These are phyloP conservation scores for Lonchura striata DNA, from an alignment of 2,113 vertebrate genomes.

Conservation along the genomic window DNA sequence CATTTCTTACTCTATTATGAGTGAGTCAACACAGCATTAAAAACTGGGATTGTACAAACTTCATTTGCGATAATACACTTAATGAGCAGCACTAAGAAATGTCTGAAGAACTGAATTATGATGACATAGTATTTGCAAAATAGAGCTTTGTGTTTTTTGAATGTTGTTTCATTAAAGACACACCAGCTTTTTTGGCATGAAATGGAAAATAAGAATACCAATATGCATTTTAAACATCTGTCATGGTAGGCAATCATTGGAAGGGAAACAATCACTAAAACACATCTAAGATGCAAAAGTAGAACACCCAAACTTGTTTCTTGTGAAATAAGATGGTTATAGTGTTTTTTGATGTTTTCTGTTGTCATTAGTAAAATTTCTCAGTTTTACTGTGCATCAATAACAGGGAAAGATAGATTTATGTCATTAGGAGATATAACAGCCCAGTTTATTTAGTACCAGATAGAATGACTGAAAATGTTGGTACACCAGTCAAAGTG, in stretches of 20 bases:
- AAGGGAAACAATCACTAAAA: not conserved
- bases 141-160: not conserved
- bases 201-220: conserved; percentile 1
- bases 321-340: not conserved
- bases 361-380: not conserved
- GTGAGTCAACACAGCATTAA: not conserved
- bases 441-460: not conserved
- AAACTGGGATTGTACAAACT: not conserved
- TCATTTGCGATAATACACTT: conserved; percentile 45
- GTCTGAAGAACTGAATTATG: conserved; percentile 28
- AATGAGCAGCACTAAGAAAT: conserved; percentile 21
- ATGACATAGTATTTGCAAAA: not conserved
- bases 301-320: not conserved
- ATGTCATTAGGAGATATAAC: not conserved
- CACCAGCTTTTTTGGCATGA: not conserved
- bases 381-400: not conserved
- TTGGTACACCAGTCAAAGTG: not conserved
- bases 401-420: not conserved
- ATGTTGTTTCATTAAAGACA: conserved; percentile 14
- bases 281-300: not conserved
- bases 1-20: conserved; percentile 13
- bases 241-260: not conserved
- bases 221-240: conserved; percentile 41
- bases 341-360: not conserved
- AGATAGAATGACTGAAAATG: not conserved